Conservation (phyloP, 2,113 vertebrate genomes). For the Seriola aureovittata region DNA sequence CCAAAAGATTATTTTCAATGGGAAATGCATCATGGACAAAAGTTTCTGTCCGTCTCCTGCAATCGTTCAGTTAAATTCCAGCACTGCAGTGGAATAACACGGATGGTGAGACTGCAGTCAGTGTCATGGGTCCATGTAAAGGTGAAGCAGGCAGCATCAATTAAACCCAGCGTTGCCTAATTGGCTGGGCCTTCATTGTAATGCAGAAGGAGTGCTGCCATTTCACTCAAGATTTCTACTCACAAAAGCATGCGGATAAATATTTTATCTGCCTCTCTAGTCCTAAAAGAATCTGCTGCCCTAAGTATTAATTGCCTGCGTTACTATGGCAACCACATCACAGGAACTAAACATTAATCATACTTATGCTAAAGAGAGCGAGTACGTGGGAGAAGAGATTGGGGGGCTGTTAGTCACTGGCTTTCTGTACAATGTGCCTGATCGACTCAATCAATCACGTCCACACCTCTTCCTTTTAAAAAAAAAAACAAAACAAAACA, state of each 20-base stretch:
- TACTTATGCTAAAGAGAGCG: conserved; percentile 66
- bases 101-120: neutral
- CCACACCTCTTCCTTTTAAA: conserved; percentile 19
- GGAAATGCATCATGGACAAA: neutral
- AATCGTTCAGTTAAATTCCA: neutral
- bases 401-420: conserved; percentile 46
- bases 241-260: conserved; percentile 67
- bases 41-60: neutral
- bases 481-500: conserved; percentile 32
- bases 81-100: neutral
- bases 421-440: conserved; percentile 60
- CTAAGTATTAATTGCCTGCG: conserved; percentile 43
- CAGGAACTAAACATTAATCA: conserved; percentile 77
- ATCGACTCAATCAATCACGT: conserved; percentile 71
- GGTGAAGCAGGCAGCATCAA: conserved; percentile 25
- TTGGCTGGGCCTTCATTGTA: conserved; percentile 40
- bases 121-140: conserved; percentile 13
- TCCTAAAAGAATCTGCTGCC: conserved; percentile 54
- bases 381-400: conserved; percentile 47
- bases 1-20: neutral
- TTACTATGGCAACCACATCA: conserved; percentile 76
- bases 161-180: conserved; percentile 27
- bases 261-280: conserved; percentile 63
- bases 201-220: conserved; percentile 42
- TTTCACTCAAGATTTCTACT: conserved; percentile 57